Base-by-base conservation (phyloP, 2,113 vertebrate genomes). In the Archocentrus centrarchus region DNA sequence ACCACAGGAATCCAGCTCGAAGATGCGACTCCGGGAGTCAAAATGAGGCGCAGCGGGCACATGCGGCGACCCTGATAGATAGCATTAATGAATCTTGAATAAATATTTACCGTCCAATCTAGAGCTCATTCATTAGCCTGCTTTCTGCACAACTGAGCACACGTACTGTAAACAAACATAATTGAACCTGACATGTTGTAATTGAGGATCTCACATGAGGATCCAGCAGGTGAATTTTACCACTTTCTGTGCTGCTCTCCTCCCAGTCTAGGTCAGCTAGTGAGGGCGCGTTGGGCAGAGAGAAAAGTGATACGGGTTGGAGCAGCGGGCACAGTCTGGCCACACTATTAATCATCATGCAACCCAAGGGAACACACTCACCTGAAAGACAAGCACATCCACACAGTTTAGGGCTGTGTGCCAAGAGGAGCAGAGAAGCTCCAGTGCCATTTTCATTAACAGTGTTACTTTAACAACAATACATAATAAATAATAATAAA, bases 251-350 rank as follows among this genome's bases (percentile, higher is more conserved):
- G 0, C 95, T 93, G 7, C 92, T 86, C 32, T 95, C 91, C 41
- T 98, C 96, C 39, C 97, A 97, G 87, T 99, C 98, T 86, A 99
- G 94, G 88, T 99, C 98, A 57, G 95, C 95, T 0, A 99, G 96
- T 1, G 96, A 97, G 4, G 98, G 98, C 8, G 98, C 96, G 32
- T 95, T 98, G 60, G 98, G 98, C 57, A 99, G 95, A 30, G 96
- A 82, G 80, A 97, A 98, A 64, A 97, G 44, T 0, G 87, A 86
- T 5, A 96, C 93, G 9, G 97, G 96, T 13, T 96, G 95, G 14
- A 95, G 94, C 27, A 98, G 96, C 1, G 95, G 96, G 59, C 92
- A 96, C 7, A 99, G 94, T 70, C 96, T 96, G 0, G 96, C 94
- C 89, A 99, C 81, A 41, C 96, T 96, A 83, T 98, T 98, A 57